A percentile compares a stretch with the other conserved stretches of the same genome.
Evolutionary conservation across 2,888 invertebrate species (phyloP).

Genomic region (Ichneumoninae sp.): DNA sequence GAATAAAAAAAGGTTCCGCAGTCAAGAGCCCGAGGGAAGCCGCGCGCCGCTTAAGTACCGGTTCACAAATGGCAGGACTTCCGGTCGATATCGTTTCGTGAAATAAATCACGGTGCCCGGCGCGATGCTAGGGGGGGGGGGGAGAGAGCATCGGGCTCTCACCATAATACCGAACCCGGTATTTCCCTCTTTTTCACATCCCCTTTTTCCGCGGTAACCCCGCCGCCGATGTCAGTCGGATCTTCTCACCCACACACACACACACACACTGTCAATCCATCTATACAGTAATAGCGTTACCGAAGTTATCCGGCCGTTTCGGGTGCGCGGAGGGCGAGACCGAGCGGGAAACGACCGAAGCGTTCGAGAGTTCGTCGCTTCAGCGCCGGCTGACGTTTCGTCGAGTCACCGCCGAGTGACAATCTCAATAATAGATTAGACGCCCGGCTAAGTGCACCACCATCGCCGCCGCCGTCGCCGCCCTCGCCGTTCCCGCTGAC

Average conservation of each 20-base stretch:
- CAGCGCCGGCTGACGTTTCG: conserved; percentile 74
- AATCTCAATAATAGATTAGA: conserved; percentile 83
- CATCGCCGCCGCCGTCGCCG: conserved; percentile 42
- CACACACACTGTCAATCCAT: not conserved
- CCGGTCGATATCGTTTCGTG: conserved; percentile 73
- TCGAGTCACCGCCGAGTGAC: conserved; percentile 74
- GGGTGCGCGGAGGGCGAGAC: conserved; percentile 4
- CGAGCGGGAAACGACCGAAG: conserved; percentile 23
- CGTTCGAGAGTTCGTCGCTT: conserved; percentile 67
- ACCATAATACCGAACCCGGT: conserved; percentile 6
- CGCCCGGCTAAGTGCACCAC: conserved; percentile 80
- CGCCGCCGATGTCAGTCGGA: conserved; percentile 15
- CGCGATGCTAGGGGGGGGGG: conserved; percentile 29
- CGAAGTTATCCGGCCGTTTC: conserved; percentile 20
- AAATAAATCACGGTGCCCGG: conserved; percentile 58
- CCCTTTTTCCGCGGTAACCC: conserved; percentile 32
- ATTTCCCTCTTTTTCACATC: conserved; percentile 34
- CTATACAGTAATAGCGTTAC: conserved; percentile 15
- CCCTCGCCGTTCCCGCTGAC: conserved; percentile 59
- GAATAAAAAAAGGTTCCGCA: conserved; percentile 8
- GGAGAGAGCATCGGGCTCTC: conserved; percentile 52
- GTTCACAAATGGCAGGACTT: conserved; percentile 58
- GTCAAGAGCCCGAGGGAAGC: conserved; percentile 46
- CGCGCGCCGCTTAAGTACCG: conserved; percentile 42
- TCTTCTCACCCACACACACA: not conserved